phyloP scores from a whole-genome alignment of 2,888 invertebrate genomes.

The Phlogophora meticulosa region DNA sequence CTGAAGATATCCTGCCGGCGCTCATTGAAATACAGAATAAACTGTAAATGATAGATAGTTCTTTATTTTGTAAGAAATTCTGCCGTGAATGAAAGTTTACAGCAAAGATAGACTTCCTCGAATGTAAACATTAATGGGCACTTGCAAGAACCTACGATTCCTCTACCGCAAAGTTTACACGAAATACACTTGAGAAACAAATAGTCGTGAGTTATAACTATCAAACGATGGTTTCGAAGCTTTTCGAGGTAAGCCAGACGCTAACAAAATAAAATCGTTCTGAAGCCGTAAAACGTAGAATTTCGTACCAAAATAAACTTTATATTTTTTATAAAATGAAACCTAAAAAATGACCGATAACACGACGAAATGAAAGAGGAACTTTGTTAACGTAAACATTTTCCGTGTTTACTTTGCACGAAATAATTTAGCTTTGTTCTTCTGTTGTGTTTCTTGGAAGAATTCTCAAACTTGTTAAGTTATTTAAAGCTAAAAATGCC shows the following conservation, averaged over 20 bases:
- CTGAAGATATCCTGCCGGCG: too few relatives aligned
- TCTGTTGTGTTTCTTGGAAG: too few relatives aligned
- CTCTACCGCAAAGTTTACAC: conserved; percentile 37
- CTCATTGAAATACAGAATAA: not conserved
- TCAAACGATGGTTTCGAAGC: conserved; percentile 40
- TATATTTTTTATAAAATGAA: conserved; percentile 59
- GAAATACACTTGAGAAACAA: conserved; percentile 37
- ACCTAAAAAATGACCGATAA: conserved; percentile 47
- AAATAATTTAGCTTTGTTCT: conserved; percentile 39
- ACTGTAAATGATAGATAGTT: not conserved
- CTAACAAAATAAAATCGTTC: conserved; percentile 57
- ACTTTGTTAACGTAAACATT: conserved; percentile 10
- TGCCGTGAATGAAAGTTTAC: not conserved
- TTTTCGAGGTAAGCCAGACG: conserved; percentile 53
- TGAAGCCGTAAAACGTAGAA: conserved; percentile 55
- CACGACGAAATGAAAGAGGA: conserved; percentile 42
- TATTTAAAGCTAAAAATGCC: not conserved
- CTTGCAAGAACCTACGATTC: conserved; percentile 31
- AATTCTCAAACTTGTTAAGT: not conserved
- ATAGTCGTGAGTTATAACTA: conserved; percentile 20
- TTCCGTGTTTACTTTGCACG: conserved; percentile 17
- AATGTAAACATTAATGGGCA: conserved; percentile 20
- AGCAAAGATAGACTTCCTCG: not conserved
- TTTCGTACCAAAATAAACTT: conserved; percentile 60
- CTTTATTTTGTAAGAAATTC: not conserved